Base-by-base conservation (phyloP, 2,888 invertebrate genomes). In the Hypomecis punctinalis region DNA sequence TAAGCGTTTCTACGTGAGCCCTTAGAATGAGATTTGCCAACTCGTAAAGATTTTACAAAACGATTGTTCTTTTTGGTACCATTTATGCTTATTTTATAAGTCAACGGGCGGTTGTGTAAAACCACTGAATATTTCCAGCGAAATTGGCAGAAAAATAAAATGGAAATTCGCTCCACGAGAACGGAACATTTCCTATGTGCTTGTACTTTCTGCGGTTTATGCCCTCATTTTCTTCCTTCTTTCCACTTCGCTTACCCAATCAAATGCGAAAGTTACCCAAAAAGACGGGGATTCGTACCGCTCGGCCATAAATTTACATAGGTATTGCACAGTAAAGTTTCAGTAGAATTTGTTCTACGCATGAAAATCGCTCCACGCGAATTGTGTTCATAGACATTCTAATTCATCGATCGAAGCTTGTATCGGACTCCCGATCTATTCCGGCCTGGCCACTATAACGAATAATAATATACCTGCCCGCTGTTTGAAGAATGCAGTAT, bases 371-470 rank as follows among this genome's bases (percentile, higher is more conserved):
- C 79, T 80, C 72, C 84, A 83, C 80, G 85, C 79, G 77, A 82
- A 76, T 77, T 70, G 71, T 78, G 69, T 65, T 67, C 73, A 76
- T 75, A 77, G 77, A 77, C 76, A 88, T 88, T 88, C 78, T 81
- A 84, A 89, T 86, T 81, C 85, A 84, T 79, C 83, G 81, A 85
- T 87, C 79, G 83, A 73, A 67, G 58, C 70, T 71, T 74, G 72
- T 89, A 90, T 90, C 91, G 78, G 68, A 67, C 69, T 69, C 74
- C 70, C 81, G 84, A 91, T 93, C 92, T 87, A 90, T 89, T 90
- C 89, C 87, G 85, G 87, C 81, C 80, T 76, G 77, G 79, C 75
- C 77, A 77, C 86, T 87, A 81, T 5, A 9, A 23, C 23, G 23
- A 23, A 23, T 23, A 23, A 23, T 23, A 23, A 23, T 23, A 23